Percentiles rank a stretch among this genome's conserved stretches.
phyloP scores from a whole-genome alignment of 1,140 invertebrate species.

The Druon quercuslanigerum region DNA sequence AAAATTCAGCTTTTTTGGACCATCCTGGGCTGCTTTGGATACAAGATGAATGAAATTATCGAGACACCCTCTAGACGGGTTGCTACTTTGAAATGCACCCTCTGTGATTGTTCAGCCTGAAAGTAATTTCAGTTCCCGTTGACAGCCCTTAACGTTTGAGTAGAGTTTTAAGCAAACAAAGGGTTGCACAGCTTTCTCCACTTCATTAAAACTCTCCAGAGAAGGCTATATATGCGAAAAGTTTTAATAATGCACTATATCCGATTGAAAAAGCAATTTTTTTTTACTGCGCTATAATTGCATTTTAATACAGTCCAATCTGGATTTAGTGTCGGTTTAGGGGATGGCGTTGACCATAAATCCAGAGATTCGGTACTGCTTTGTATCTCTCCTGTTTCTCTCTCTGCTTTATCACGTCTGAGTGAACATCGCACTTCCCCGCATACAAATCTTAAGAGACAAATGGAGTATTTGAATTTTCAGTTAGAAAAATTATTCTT shows the following conservation, averaged over 20 bases:
- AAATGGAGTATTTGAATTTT: no score
- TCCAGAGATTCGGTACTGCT: no score
- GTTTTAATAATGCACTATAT: slow-evolving; percentile 15
- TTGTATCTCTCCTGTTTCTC: no score
- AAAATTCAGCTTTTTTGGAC: no score
- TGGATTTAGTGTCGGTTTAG: no score
- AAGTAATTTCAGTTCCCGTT: slow-evolving; percentile 61
- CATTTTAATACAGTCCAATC: no score
- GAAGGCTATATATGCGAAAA: neutral
- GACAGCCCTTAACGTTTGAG: slow-evolving; percentile 53
- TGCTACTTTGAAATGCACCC: slow-evolving; percentile 63
- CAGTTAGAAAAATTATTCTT: no score
- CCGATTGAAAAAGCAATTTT: neutral
- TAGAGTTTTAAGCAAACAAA: slow-evolving; percentile 58
- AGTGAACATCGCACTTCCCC: no score
- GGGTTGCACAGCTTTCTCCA: slow-evolving; percentile 58
- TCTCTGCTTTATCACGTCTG: no score
- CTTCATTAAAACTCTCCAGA: slow-evolving; percentile 56
- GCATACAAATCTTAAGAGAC: no score
- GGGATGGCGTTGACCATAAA: no score
- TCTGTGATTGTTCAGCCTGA: slow-evolving; percentile 51
- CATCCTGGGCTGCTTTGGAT: slow-evolving; percentile 31
- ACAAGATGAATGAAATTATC: slow-evolving; percentile 59
- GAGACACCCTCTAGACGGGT: slow-evolving; percentile 45
- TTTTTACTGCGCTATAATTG: neutral